Conservation (phyloP, 2,888 invertebrate genomes). For the Pachycephus smyrnensis region DNA sequence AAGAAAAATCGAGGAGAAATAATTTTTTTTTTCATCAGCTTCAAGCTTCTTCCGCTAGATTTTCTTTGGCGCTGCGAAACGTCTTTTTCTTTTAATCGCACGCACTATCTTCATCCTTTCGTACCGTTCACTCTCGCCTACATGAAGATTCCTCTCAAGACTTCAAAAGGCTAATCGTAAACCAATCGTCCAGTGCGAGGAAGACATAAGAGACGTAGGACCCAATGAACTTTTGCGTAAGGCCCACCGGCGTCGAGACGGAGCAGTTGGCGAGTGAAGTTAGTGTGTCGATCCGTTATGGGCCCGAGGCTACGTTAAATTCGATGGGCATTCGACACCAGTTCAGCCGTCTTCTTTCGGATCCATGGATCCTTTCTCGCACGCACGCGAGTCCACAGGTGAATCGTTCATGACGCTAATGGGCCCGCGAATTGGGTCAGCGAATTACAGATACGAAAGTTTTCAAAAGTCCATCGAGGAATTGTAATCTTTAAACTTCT, state of each 20-base stretch:
- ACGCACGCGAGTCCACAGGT: conserved; percentile 26
- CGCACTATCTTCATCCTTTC: not conserved
- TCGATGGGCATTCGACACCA: conserved; percentile 40
- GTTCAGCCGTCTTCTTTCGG: conserved; percentile 20
- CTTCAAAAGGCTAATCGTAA: not conserved
- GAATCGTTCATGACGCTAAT: conserved; percentile 26
- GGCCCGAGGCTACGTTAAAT: conserved; percentile 60
- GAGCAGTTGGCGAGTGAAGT: conserved; percentile 37
- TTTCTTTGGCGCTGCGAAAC: not conserved
- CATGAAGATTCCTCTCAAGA: not conserved
- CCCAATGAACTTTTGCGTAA: not conserved
- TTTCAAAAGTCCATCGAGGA: not conserved
- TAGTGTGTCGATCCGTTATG: conserved; percentile 63
- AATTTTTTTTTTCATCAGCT: not conserved
- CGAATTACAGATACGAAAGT: conserved; percentile 28
- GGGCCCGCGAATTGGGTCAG: conserved; percentile 42
- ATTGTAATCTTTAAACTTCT: not conserved
- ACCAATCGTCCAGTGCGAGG: not conserved
- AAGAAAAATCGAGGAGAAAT: not conserved
- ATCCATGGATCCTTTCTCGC: conserved; percentile 10
- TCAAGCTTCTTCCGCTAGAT: not conserved
- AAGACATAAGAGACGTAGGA: not conserved
- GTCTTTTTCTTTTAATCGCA: not conserved
- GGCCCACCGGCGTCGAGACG: conserved; percentile 11
- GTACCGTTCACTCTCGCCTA: not conserved